Conservation (phyloP, 1,140 invertebrate species). For the Mesaphorura yosii region DNA sequence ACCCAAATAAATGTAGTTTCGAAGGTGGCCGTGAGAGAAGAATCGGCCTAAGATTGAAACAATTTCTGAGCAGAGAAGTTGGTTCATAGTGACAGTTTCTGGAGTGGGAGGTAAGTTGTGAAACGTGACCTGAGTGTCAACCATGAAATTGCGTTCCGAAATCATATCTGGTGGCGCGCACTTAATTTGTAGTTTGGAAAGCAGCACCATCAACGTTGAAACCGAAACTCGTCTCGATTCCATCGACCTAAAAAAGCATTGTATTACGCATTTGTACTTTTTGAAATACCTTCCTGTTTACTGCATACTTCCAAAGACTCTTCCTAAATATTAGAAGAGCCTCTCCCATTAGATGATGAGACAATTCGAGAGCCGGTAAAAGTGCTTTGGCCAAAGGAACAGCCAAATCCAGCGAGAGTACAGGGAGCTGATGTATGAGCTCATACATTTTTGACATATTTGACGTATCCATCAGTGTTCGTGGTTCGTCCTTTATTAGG, state of each 20-base stretch:
- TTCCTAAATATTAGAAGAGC: constrained; percentile 22
- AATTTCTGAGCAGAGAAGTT: constrained; percentile 23
- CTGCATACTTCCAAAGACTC: constrained; percentile 23
- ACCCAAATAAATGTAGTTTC: constrained; percentile 25
- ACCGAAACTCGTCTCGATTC: constrained; percentile 19
- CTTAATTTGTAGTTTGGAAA: constrained; percentile 22
- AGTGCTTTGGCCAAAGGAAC: constrained; percentile 20
- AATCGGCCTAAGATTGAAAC: constrained; percentile 19
- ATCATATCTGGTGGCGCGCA: no score
- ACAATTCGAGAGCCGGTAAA: constrained; percentile 17
- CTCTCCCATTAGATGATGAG: constrained; percentile 13
- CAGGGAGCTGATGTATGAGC: constrained; percentile 19
- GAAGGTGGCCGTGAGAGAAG: constrained; percentile 21
- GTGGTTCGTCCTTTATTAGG: constrained; percentile 10
- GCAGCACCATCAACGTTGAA: constrained; percentile 11
- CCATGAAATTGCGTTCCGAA: no score
- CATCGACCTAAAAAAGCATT: constrained; percentile 13
- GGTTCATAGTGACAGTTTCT: no score
- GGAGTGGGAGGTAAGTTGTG: no score
- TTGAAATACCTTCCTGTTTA: constrained; percentile 3
- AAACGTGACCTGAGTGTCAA: no score
- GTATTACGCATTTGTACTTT: background rate
- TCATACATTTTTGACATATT: constrained; percentile 10
- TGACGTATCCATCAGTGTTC: constrained; percentile 3
- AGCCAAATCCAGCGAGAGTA: constrained; percentile 19